A percentile compares a stretch with the other conserved stretches of the same genome.
Conservation (phyloP, 2,113 vertebrate genomes). For the Danio rerio region DNA sequence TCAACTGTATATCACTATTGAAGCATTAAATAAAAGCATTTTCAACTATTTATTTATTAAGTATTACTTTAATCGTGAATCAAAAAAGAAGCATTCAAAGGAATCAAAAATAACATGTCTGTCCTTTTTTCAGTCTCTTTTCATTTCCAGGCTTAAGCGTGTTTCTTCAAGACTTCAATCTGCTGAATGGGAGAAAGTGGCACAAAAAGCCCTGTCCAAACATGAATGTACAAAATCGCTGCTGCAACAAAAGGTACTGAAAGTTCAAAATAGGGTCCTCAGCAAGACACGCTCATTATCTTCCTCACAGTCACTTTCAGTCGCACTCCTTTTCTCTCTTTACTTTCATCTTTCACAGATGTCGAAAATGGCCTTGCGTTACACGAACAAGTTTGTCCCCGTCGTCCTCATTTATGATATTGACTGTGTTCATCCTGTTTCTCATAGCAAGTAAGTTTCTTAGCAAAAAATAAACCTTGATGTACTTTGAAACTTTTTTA, state of each 20-base stretch:
- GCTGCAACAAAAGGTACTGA: slow-evolving; percentile 9
- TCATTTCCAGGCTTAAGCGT: background rate
- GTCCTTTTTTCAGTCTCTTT: background rate
- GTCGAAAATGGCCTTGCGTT: background rate
- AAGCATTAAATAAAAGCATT: too few relatives aligned
- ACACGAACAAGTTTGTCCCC: background rate
- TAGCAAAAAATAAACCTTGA: background rate
- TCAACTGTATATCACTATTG: too few relatives aligned
- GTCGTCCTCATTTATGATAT: background rate
- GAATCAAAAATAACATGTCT: background rate
- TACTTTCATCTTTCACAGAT: slow-evolving; percentile 35
- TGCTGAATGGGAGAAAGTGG: slow-evolving; percentile 23
- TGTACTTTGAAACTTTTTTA: slow-evolving; percentile 10
- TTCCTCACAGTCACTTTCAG: background rate
- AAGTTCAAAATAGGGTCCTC: background rate
- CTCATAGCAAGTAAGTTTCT: slow-evolving; percentile 40
- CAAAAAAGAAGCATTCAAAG: background rate
- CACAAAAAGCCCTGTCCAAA: background rate
- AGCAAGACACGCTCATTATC: slow-evolving; percentile 36
- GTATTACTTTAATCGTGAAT: background rate
- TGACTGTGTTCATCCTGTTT: background rate
- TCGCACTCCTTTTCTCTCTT: background rate
- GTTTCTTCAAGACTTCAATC: background rate
- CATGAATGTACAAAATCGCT: slow-evolving; percentile 4
- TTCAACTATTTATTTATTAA: background rate